phyloP scores from a whole-genome alignment of 2,888 invertebrate species.

The Parochlus steinenii region DNA sequence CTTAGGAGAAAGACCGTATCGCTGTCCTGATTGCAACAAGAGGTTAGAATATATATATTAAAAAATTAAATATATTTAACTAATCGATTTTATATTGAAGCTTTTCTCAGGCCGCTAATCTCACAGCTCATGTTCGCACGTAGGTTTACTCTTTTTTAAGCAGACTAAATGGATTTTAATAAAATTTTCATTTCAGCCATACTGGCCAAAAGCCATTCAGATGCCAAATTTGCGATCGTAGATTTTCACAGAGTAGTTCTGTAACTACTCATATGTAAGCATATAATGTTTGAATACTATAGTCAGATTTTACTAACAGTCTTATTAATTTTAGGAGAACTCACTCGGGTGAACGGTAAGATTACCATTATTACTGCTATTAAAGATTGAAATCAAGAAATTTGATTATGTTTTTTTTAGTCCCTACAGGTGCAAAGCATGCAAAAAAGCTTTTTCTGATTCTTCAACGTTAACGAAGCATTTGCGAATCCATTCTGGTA shows the following conservation, averaged over 20 bases:
- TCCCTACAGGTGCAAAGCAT: constrained; percentile 62
- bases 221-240: constrained; percentile 91
- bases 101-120: constrained; percentile 94
- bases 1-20: constrained; percentile 21
- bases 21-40: constrained; percentile 87
- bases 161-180: not conserved
- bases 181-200: constrained; percentile 33
- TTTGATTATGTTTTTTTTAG: constrained; percentile 3
- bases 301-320: no score
- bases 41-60: no score
- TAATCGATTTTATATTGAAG: no score
- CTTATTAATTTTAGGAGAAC: no score
- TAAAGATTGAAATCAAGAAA: constrained; percentile 6
- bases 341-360: constrained; percentile 87
- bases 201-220: constrained; percentile 96
- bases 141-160: not conserved
- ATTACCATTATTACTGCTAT: constrained; percentile 7
- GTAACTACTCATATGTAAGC: constrained; percentile 99
- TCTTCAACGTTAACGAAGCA: constrained; percentile 97
- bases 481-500: constrained; percentile 59
- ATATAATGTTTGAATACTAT: no score
- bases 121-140: constrained; percentile 91
- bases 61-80: no score
- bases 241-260: constrained; percentile 88
- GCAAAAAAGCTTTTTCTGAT: constrained; percentile 97